Evolutionary conservation across 2,113 vertebrate species (phyloP).

Genomic region (Girardinichthys multiradiatus): DNA sequence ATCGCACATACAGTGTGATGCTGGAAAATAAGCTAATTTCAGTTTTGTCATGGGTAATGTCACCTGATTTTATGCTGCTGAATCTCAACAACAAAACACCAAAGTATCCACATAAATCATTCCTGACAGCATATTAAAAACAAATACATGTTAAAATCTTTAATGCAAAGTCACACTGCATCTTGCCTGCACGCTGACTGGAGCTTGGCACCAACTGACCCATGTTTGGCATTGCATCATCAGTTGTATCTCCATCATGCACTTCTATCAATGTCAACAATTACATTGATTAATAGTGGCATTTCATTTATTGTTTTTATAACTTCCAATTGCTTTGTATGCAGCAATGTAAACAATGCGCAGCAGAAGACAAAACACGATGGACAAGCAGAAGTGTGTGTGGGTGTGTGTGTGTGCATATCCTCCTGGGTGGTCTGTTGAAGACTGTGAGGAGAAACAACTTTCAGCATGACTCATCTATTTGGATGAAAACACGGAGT

Average conservation of each 20-base stretch:
- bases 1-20: slow-evolving; percentile 62
- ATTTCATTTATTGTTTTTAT: slow-evolving; percentile 59
- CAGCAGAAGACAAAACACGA: slow-evolving; percentile 28
- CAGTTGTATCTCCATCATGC: slow-evolving; percentile 41
- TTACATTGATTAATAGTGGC: slow-evolving; percentile 68
- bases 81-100: slow-evolving; percentile 71
- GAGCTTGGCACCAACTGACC: slow-evolving; percentile 22
- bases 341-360: slow-evolving; percentile 37
- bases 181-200: slow-evolving; percentile 32
- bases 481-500: slow-evolving; percentile 45
- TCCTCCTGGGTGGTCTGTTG: slow-evolving; percentile 2
- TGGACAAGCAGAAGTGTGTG: slow-evolving; percentile 17
- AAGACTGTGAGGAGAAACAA: slow-evolving; percentile 27
- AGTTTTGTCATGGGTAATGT: slow-evolving; percentile 75
- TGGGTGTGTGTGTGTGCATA: not conserved
- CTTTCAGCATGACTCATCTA: slow-evolving; percentile 43
- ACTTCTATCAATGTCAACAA: slow-evolving; percentile 46
- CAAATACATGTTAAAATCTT: slow-evolving; percentile 61
- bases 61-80: slow-evolving; percentile 71
- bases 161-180: slow-evolving; percentile 34
- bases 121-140: slow-evolving; percentile 75
- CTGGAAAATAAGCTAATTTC: slow-evolving; percentile 69
- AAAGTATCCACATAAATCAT: slow-evolving; percentile 71
- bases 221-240: slow-evolving; percentile 48
- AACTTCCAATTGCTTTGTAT: slow-evolving; percentile 34